Conservation (phyloP, 2,888 invertebrate species). For the Tridacna gigas region DNA sequence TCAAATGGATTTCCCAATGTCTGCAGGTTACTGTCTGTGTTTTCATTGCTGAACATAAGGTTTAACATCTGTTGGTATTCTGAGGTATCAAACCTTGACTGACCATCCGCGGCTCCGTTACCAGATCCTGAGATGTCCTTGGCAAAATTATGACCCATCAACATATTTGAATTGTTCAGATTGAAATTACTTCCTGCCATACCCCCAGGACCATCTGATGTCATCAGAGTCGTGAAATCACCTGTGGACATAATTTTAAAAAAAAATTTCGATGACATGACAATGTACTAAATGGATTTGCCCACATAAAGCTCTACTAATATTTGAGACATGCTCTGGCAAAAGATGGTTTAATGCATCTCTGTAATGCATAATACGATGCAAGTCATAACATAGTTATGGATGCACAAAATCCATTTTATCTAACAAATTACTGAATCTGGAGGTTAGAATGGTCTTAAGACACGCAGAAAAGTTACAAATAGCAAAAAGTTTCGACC, state of each 20-base stretch:
- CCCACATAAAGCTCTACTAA: no score
- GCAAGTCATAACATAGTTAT: no score
- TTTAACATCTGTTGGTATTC: slow-evolving; percentile 58
- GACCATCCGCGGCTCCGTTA: slow-evolving; percentile 25
- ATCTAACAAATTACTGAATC: no score
- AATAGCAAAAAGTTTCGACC: no score
- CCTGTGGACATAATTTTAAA: not conserved
- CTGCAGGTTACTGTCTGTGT: slow-evolving; percentile 32
- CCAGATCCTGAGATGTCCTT: slow-evolving; percentile 20
- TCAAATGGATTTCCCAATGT: slow-evolving; percentile 47
- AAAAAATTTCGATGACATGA: no score
- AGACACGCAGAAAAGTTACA: no score
- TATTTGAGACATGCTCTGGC: no score
- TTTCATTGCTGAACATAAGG: slow-evolving; percentile 48
- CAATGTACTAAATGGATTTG: no score
- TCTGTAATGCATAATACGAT: no score
- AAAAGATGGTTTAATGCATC: no score
- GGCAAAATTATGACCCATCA: slow-evolving; percentile 57
- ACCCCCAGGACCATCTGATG: slow-evolving; percentile 28
- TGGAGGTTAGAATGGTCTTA: no score
- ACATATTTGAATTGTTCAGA: slow-evolving; percentile 8
- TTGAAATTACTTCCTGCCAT: slow-evolving; percentile 35
- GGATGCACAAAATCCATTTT: no score
- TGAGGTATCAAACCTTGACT: slow-evolving; percentile 53
- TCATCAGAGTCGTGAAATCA: slow-evolving; percentile 15